These are phyloP conservation scores for Chroicocephalus ridibundus DNA, from an alignment of 2,113 vertebrate species.

Conservation along the genomic window DNA sequence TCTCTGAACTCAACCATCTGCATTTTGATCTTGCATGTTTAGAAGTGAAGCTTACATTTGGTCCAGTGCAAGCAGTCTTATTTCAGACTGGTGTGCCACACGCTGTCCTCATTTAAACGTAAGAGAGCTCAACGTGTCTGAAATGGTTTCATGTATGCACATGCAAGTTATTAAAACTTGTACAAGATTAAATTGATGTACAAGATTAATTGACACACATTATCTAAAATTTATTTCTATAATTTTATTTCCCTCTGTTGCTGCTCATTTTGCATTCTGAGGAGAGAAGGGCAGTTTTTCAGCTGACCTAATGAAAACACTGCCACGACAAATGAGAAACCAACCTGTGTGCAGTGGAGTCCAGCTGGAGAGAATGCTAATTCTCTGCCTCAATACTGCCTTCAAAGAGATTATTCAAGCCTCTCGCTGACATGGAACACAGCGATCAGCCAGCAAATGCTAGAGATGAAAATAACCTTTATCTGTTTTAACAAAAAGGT, in stretches of 20 bases:
- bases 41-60: not conserved
- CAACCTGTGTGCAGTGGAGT: slow-evolving; percentile 60
- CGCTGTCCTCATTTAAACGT: not conserved
- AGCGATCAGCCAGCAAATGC: slow-evolving; percentile 71
- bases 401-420: slow-evolving; percentile 74
- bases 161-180: not conserved
- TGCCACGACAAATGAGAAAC: slow-evolving; percentile 52
- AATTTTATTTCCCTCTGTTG: not conserved
- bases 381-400: slow-evolving; percentile 65
- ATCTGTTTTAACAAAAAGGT: slow-evolving; percentile 64
- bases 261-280: slow-evolving; percentile 45
- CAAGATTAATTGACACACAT: not conserved
- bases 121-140: not conserved
- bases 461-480: slow-evolving; percentile 73
- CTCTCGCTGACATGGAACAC: slow-evolving; percentile 70
- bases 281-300: slow-evolving; percentile 44
- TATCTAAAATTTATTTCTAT: not conserved
- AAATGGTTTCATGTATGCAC: not conserved
- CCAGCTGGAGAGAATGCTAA: slow-evolving; percentile 68
- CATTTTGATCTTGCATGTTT: not conserved
- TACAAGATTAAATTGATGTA: not conserved
- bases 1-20: not conserved
- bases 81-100: not conserved
- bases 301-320: slow-evolving; percentile 46
- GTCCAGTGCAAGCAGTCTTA: not conserved